phyloP scores from a whole-genome alignment of 2,888 invertebrate genomes.

The Amaurobius ferox region DNA sequence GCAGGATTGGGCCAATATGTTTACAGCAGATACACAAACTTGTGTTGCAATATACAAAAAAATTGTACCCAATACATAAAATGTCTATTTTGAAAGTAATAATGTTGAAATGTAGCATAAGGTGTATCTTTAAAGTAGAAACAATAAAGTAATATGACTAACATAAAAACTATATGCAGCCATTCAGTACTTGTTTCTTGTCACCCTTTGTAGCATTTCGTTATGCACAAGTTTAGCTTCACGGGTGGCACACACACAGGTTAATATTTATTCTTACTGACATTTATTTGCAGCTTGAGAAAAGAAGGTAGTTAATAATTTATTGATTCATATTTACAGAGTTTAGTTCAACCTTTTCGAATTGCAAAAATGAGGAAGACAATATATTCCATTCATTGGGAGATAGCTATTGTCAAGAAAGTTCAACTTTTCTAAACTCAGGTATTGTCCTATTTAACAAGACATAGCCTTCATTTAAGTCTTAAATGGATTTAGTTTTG shows the following conservation, averaged over 20 bases:
- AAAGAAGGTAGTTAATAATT: constrained; percentile 8
- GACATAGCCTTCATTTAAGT: background rate
- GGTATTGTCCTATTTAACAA: constrained; percentile 20
- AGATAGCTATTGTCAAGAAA: constrained; percentile 6
- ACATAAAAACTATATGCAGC: too few species aligned
- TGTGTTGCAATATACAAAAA: too few species aligned
- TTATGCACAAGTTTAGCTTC: background rate
- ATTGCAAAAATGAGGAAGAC: constrained; percentile 16
- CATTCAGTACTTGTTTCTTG: too few species aligned
- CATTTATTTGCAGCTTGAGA: constrained; percentile 8
- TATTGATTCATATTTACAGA: constrained; percentile 21
- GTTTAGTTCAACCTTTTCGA: constrained; percentile 9
- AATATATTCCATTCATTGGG: constrained; percentile 10
- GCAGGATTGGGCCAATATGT: too few species aligned
- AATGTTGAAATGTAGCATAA: too few species aligned
- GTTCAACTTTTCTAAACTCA: constrained; percentile 11
- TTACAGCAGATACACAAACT: too few species aligned
- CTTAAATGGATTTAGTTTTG: background rate
- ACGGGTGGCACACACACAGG: constrained; percentile 1
- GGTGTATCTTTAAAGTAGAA: too few species aligned
- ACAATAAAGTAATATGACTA: too few species aligned
- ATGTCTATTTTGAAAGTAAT: too few species aligned
- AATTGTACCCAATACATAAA: too few species aligned
- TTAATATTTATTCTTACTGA: too few species aligned
- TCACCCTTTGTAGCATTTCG: too few species aligned